phyloP scores from a whole-genome alignment of 2,888 invertebrate species.

The Cryptocephalus primarius region DNA sequence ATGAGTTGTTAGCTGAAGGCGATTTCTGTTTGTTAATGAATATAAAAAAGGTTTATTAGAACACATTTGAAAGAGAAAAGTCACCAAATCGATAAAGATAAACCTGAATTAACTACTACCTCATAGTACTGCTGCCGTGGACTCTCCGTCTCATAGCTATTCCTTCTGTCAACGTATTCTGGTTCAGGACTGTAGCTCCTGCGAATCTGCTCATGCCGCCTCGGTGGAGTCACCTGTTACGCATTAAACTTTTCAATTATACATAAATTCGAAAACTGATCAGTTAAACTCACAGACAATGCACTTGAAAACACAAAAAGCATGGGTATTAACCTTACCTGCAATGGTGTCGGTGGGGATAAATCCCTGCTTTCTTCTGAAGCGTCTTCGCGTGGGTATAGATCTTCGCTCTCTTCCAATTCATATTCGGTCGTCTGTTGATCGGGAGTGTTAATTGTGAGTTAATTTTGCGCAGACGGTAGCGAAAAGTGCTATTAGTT shows the following conservation, averaged over 20 bases:
- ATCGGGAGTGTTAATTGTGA: conserved; percentile 8
- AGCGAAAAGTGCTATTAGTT: too few relatives aligned
- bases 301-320: too few relatives aligned
- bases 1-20: conserved; percentile 31
- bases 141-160: conserved; percentile 32
- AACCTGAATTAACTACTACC: too few relatives aligned
- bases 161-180: conserved; percentile 26
- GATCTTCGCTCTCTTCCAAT: conserved; percentile 32
- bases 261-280: too few relatives aligned
- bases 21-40: conserved; percentile 28
- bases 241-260: background rate
- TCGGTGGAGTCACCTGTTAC: conserved; percentile 29
- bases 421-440: conserved; percentile 30
- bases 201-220: conserved; percentile 18
- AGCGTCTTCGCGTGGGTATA: conserved; percentile 28
- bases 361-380: conserved; percentile 29
- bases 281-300: too few relatives aligned
- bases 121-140: conserved; percentile 22
- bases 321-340: conserved; percentile 21
- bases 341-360: conserved; percentile 26
- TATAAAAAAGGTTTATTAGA: background rate
- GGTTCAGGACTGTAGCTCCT: conserved; percentile 29
- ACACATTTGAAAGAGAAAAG: background rate
- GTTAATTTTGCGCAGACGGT: conserved; percentile 6
- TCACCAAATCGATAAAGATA: background rate